Evolutionary conservation across 2,888 invertebrate genomes (phyloP).

Genomic region (Cremastinae sp.): DNA sequence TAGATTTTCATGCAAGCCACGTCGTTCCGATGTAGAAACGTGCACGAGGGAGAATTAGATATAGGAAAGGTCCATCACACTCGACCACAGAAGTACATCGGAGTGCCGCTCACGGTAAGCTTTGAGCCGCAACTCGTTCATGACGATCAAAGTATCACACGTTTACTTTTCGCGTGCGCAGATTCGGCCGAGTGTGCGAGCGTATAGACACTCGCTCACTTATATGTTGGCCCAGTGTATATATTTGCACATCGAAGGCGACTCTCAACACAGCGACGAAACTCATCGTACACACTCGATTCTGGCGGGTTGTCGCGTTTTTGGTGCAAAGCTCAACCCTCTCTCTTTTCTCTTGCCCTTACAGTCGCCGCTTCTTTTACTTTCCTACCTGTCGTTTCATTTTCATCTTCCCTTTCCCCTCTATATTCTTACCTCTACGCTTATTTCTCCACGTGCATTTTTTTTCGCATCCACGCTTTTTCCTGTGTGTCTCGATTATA

Average conservation of each 20-base stretch:
- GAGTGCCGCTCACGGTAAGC: constrained; percentile 48
- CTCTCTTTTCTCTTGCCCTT: constrained; percentile 1
- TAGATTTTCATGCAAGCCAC: too few species aligned
- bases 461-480: too few species aligned
- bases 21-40: constrained; percentile 16
- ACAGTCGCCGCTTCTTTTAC: not conserved
- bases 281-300: constrained; percentile 34
- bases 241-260: constrained; percentile 45
- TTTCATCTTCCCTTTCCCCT: too few species aligned
- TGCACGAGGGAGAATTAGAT: constrained; percentile 23
- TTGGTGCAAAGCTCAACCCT: constrained; percentile 27
- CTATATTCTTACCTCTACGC: too few species aligned
- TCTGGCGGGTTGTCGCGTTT: constrained; percentile 18
- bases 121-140: constrained; percentile 59
- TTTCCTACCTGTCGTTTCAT: constrained; percentile 21
- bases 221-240: constrained; percentile 30
- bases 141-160: constrained; percentile 67
- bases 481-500: too few species aligned
- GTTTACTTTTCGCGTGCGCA: constrained; percentile 63
- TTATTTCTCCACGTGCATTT: too few species aligned
- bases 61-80: constrained; percentile 24
- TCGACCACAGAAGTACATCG: constrained; percentile 46
- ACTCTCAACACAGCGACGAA: constrained; percentile 45
- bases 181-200: too few species aligned
- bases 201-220: not conserved